Evolutionary conservation across 2,113 vertebrate genomes (phyloP).

Genomic region (Pygoscelis antarcticus): DNA sequence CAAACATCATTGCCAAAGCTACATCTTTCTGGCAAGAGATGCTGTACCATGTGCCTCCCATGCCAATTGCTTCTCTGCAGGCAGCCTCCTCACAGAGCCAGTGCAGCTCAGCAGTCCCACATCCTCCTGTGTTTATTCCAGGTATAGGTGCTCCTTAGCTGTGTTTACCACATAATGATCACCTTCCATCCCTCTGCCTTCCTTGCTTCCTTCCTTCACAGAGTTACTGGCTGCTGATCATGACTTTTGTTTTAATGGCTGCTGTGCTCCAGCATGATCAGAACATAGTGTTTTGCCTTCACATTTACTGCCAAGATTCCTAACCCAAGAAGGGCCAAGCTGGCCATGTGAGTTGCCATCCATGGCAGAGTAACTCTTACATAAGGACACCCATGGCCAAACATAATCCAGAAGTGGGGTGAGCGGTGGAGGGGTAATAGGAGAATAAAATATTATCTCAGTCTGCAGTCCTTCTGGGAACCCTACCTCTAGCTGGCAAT

Average conservation of each 20-base stretch:
- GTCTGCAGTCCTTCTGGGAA: neutral
- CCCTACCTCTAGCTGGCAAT: neutral
- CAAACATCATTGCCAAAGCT: neutral
- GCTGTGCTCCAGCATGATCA: neutral
- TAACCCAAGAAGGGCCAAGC: neutral
- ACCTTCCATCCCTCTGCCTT: neutral
- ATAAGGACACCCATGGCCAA: neutral
- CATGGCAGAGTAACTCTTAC: neutral
- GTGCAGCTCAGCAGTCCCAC: neutral
- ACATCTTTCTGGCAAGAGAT: neutral
- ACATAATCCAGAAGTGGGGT: neutral
- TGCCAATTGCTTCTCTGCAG: neutral
- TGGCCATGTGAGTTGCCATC: neutral
- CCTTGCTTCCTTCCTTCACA: neutral
- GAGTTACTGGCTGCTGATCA: neutral
- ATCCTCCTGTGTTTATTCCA: neutral
- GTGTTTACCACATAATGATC: neutral
- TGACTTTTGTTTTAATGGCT: neutral
- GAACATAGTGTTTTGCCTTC: neutral
- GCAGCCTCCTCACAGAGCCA: neutral
- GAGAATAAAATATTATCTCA: slow-evolving; percentile 29
- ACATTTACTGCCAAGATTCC: neutral
- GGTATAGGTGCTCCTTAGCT: neutral
- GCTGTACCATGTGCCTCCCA: neutral
- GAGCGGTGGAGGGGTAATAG: neutral